A percentile compares a stretch with the other conserved stretches of the same genome.
These are phyloP conservation scores for Venustaconcha ellipsiformis DNA, from an alignment of 1,140 invertebrate species.

Conservation along the genomic window DNA sequence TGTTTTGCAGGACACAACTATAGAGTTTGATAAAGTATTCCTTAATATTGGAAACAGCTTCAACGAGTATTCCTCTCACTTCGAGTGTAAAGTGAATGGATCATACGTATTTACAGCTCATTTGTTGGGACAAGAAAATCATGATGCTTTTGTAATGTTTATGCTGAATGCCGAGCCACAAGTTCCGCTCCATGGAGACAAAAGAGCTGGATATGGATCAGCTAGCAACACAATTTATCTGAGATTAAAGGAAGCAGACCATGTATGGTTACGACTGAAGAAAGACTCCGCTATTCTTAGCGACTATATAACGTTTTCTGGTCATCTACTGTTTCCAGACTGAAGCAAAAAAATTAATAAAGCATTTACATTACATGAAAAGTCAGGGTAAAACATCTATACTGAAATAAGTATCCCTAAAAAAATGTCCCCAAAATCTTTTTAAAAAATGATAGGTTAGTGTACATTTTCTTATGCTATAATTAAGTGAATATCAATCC, in stretches of 20 bases:
- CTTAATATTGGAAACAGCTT: slow-evolving; percentile 64
- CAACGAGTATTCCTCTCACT: slow-evolving; percentile 64
- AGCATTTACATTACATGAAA: no score
- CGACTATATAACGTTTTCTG: slow-evolving; percentile 67
- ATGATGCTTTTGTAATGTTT: slow-evolving; percentile 64
- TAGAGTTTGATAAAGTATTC: slow-evolving; percentile 64
- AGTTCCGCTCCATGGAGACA: slow-evolving; percentile 65
- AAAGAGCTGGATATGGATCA: slow-evolving; percentile 60
- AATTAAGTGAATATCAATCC: no score
- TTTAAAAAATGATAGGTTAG: no score
- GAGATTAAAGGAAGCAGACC: slow-evolving; percentile 55
- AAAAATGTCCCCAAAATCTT: no score
- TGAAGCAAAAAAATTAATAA: slow-evolving; percentile 9
- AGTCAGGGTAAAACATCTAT: no score
- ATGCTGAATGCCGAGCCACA: slow-evolving; percentile 66
- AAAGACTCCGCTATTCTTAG: slow-evolving; percentile 65
- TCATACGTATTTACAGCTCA: slow-evolving; percentile 67
- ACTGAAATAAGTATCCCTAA: no score
- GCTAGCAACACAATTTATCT: slow-evolving; percentile 66
- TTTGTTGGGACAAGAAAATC: slow-evolving; percentile 59
- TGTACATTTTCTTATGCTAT: no score
- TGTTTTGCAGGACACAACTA: slow-evolving; percentile 61
- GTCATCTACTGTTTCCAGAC: slow-evolving; percentile 60
- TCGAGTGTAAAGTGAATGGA: slow-evolving; percentile 65
- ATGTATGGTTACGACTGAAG: slow-evolving; percentile 65